phyloP scores from a whole-genome alignment of 2,113 vertebrate genomes.

The Sinocyclocheilus anophthalmus region DNA sequence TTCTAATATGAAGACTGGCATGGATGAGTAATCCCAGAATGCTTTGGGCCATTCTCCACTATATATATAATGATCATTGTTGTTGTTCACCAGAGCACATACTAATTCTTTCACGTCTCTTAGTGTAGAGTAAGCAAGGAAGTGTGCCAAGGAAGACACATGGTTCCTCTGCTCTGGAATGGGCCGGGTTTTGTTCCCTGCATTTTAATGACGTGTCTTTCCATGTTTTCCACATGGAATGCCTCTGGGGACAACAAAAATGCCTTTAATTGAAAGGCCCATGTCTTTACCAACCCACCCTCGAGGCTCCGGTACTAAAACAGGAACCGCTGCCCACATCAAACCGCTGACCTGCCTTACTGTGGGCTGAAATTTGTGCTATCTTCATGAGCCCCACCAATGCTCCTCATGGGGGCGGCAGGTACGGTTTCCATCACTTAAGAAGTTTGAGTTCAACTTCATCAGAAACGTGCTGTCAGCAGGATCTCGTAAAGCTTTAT shows the following conservation, averaged over 20 bases:
- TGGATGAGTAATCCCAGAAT: background rate
- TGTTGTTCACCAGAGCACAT: slow-evolving; percentile 19
- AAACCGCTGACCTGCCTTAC: slow-evolving; percentile 53
- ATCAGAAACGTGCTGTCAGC: slow-evolving; percentile 65
- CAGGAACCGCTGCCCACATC: slow-evolving; percentile 65
- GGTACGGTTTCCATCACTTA: slow-evolving; percentile 68
- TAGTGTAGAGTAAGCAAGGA: background rate
- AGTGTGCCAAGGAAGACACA: background rate
- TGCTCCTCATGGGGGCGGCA: slow-evolving; percentile 60
- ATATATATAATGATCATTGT: background rate
- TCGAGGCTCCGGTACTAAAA: slow-evolving; percentile 35
- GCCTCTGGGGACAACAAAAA: slow-evolving; percentile 22
- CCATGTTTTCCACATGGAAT: slow-evolving; percentile 43
- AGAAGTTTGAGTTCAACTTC: slow-evolving; percentile 68
- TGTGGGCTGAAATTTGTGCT: slow-evolving; percentile 35
- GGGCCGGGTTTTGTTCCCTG: slow-evolving; percentile 12
- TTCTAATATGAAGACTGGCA: background rate
- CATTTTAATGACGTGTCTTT: background rate
- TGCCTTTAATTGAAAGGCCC: slow-evolving; percentile 30
- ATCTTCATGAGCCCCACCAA: slow-evolving; percentile 63
- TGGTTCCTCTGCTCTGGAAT: background rate
- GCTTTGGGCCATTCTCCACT: background rate
- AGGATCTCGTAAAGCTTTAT: slow-evolving; percentile 66
- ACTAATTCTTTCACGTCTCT: background rate
- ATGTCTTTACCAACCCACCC: background rate